Evolutionary conservation across 2,888 invertebrate genomes (phyloP).

Genomic region (Campoplex capitator): DNA sequence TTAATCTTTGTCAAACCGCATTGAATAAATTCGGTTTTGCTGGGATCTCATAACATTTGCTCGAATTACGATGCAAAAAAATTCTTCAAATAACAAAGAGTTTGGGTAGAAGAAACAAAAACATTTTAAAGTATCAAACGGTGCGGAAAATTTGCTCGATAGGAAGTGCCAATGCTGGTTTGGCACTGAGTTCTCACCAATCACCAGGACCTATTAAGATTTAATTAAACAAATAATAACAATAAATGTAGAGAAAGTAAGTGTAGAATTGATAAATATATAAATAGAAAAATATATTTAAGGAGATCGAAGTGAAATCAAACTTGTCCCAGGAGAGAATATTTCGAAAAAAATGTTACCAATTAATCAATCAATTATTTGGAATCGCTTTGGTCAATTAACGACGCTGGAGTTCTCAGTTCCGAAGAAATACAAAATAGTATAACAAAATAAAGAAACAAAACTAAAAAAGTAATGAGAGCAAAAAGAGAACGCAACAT

Average conservation of each 20-base stretch:
- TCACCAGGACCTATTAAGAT: constrained; percentile 58
- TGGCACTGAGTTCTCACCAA: constrained; percentile 54
- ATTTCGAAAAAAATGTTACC: constrained; percentile 35
- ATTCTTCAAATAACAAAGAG: constrained; percentile 37
- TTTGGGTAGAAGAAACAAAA: constrained; percentile 36
- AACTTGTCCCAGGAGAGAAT: constrained; percentile 48
- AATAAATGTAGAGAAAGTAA: constrained; percentile 23
- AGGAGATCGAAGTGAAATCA: constrained; percentile 60
- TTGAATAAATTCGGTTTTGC: constrained; percentile 22
- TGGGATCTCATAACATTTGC: constrained; percentile 38
- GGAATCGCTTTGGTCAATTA: constrained; percentile 62
- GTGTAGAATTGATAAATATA: constrained; percentile 7
- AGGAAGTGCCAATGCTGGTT: constrained; percentile 68
- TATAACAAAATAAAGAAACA: not conserved
- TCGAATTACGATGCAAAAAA: constrained; percentile 48
- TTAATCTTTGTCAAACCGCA: not conserved
- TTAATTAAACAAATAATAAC: constrained; percentile 41
- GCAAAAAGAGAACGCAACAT: constrained; percentile 5
- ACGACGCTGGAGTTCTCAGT: constrained; percentile 26
- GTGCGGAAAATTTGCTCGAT: constrained; percentile 48
- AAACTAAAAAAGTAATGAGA: constrained; percentile 4
- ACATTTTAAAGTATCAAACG: constrained; percentile 55
- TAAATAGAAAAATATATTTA: not conserved
- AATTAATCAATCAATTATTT: constrained; percentile 56
- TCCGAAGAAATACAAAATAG: constrained; percentile 20